Conservation (phyloP, 1,140 invertebrate genomes). For the Brachionus manjavacas region DNA sequence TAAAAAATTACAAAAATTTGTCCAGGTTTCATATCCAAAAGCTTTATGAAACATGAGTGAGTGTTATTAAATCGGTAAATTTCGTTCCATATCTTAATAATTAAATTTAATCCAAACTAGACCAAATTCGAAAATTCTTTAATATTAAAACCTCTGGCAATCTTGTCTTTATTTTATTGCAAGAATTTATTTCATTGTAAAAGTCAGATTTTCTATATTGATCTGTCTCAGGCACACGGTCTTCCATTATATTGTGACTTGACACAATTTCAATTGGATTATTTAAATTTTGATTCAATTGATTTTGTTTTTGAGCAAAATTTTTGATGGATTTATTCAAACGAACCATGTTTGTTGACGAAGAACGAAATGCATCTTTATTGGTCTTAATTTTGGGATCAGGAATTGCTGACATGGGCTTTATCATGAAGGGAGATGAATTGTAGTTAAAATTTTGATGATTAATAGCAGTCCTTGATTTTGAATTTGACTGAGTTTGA, state of each 20-base stretch:
- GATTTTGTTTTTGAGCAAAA: background rate
- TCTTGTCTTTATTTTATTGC: background rate
- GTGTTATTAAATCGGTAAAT: background rate
- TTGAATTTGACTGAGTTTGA: background rate
- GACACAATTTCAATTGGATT: constrained; percentile 1
- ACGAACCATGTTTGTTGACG: constrained; percentile 3
- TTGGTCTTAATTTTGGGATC: background rate
- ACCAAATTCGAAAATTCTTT: too few relatives aligned
- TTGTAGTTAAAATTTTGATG: background rate
- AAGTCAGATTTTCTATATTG: background rate
- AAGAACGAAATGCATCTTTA: background rate
- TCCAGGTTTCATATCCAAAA: background rate
- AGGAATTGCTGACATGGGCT: constrained; percentile 1
- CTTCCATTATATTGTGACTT: background rate
- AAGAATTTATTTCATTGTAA: background rate
- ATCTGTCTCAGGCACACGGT: background rate
- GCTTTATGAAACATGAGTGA: constrained; percentile 11
- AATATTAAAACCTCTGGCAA: background rate
- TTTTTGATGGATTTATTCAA: background rate
- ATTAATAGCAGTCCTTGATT: background rate
- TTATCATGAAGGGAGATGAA: background rate
- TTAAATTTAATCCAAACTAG: background rate
- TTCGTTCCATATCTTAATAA: constrained; percentile 1
- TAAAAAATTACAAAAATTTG: constrained; percentile 20
- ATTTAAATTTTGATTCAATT: background rate